These are phyloP conservation scores for Phaethornis superciliosus DNA, from an alignment of 2,113 vertebrate genomes.

Conservation along the genomic window DNA sequence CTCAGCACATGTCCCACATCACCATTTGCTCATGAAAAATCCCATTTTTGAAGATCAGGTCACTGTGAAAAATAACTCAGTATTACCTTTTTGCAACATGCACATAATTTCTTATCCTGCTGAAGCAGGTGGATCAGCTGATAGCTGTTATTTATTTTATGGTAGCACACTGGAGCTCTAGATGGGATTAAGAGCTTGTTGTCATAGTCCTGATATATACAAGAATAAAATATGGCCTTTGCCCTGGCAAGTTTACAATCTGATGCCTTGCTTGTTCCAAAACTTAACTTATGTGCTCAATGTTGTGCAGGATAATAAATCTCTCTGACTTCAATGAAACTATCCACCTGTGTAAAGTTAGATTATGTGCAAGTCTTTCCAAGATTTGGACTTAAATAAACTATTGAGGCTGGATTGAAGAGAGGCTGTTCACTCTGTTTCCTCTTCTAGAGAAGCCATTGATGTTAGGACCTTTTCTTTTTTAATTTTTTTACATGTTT, in stretches of 20 bases:
- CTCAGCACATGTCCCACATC: neutral
- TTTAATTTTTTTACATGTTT: neutral
- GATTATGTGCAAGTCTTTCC: constrained; percentile 20
- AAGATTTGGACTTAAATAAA: constrained; percentile 21
- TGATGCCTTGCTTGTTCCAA: constrained; percentile 46
- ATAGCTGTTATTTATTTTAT: constrained; percentile 50
- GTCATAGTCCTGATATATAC: constrained; percentile 41
- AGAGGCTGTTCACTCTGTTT: neutral
- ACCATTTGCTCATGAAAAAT: neutral
- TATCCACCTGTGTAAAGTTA: constrained; percentile 51
- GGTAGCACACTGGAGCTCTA: neutral
- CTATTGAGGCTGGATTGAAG: neutral
- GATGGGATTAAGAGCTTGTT: constrained; percentile 57
- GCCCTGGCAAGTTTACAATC: constrained; percentile 48
- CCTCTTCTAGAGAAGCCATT: neutral
- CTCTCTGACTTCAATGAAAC: constrained; percentile 46
- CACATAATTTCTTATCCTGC: constrained; percentile 29
- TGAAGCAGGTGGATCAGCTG: constrained; percentile 35
- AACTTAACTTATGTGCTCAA: constrained; percentile 22
- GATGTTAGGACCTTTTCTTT: neutral
- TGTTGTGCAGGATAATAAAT: constrained; percentile 45
- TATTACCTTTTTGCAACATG: constrained; percentile 4
- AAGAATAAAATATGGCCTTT: constrained; percentile 50
- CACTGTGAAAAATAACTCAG: constrained; percentile 19
- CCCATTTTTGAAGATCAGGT: constrained; percentile 26